Evolutionary conservation across 2,797 vertebrate genomes (phyloP).

Genomic region (Nyctibius grandis): DNA sequence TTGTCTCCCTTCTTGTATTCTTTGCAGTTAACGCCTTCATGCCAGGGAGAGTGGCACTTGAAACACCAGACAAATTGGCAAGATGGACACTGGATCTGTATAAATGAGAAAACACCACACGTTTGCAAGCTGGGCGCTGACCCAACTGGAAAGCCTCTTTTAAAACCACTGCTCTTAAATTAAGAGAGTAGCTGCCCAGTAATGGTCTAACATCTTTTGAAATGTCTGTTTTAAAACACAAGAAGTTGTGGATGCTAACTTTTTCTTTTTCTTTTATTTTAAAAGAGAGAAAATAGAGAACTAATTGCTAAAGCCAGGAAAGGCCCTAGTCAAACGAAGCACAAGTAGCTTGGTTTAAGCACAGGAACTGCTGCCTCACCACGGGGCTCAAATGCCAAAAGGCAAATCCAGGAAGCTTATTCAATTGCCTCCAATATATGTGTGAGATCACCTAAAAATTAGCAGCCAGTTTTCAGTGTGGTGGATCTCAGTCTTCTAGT

Average conservation of each 20-base stretch:
- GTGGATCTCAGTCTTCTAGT: not conserved
- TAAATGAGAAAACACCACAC: not conserved
- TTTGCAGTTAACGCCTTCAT: slow-evolving; percentile 93
- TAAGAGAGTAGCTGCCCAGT: not conserved
- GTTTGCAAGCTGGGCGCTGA: not conserved
- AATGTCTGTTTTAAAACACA: not conserved
- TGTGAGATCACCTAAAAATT: not conserved
- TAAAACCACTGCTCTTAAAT: not conserved
- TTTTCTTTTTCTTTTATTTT: not conserved
- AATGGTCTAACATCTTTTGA: not conserved
- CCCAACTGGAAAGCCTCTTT: not conserved
- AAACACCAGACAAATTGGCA: slow-evolving; percentile 99
- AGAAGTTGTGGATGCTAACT: not conserved
- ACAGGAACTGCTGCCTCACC: not conserved
- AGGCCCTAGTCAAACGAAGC: not conserved
- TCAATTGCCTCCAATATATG: not conserved
- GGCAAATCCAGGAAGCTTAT: not conserved
- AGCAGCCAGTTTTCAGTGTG: not conserved
- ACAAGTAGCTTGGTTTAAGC: not conserved
- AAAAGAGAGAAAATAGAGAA: not conserved
- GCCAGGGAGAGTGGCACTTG: slow-evolving; percentile 98
- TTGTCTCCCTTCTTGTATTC: slow-evolving; percentile 97
- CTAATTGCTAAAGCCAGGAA: not conserved
- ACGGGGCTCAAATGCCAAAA: not conserved
- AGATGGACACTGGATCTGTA: slow-evolving; percentile 90